A percentile compares a stretch with the other conserved stretches of the same genome.
phyloP scores from a whole-genome alignment of 92 coral and sea anemone genomes.

The Palythoa grandis region DNA sequence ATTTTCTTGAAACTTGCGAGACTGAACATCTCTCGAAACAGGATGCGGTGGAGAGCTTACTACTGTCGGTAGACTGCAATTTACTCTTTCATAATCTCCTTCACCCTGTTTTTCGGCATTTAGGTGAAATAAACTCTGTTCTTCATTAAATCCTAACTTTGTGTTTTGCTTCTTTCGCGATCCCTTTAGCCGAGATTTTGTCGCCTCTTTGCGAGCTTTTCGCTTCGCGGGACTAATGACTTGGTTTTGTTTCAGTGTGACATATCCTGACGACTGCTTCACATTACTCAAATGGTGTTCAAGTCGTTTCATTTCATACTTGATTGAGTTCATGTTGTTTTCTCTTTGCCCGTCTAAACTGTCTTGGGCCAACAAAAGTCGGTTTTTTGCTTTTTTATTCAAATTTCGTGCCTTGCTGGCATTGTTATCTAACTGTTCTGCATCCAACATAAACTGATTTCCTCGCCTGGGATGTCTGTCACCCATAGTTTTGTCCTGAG shows the following conservation, averaged over 20 bases:
- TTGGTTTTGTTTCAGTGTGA: conserved; percentile 14
- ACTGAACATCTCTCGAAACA: not conserved
- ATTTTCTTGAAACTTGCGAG: conserved; percentile 2
- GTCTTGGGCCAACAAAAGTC: conserved; percentile 66
- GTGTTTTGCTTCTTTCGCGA: conserved; percentile 20
- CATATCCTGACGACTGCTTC: conserved; percentile 77
- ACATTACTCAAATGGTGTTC: conserved; percentile 80
- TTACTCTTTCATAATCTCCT: not conserved
- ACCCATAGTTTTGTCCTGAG: conserved; percentile 48
- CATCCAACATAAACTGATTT: conserved; percentile 55
- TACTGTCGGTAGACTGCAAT: not conserved
- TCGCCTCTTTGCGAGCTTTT: conserved; percentile 30
- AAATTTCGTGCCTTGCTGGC: conserved; percentile 73
- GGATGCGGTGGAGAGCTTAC: not conserved
- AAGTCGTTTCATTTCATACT: conserved; percentile 85
- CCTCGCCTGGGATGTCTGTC: conserved; percentile 62
- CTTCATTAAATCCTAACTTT: not conserved
- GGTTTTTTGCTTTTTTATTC: conserved; percentile 76
- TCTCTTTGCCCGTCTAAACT: conserved; percentile 59
- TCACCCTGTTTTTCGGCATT: not conserved
- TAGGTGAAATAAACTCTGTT: not conserved
- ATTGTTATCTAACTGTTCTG: conserved; percentile 74
- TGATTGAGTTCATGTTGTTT: conserved; percentile 66
- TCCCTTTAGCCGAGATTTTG: conserved; percentile 5
- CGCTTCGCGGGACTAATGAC: conserved; percentile 14